Base-by-base conservation (phyloP, 2,113 vertebrate genomes). In the Archocentrus centrarchus region DNA sequence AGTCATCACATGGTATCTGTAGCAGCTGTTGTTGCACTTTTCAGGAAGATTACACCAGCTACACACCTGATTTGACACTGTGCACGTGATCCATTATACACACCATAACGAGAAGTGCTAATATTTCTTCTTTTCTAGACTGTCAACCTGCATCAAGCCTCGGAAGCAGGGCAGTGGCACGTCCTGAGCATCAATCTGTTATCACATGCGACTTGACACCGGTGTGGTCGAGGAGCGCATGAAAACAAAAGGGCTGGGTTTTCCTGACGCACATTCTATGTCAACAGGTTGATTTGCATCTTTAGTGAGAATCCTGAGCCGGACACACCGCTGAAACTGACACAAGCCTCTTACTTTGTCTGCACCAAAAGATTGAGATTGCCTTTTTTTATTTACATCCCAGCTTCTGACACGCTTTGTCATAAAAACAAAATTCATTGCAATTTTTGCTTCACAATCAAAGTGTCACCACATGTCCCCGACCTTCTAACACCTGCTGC, bases 401-500 rank as follows among this genome's bases (percentile, higher is more conserved):
- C 41, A 62, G 79, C 79, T 79, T n/a, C 11, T 66, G 15, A 59
- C 11, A 22, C 22, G 5, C 58, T 76, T 61, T 37, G 66, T 82
- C 75, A 55, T 24, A 37, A 44, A 85, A 61, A 37, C 37, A 85
- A 61, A 47, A 32, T 5, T 78, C 18, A 75, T 75, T 47, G 35
- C 11, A 14, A 41, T 58, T 73, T 70, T 18, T 59, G 60, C 41
- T 24, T 53, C 50, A 6, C 39, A 62, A 75, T 83, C 44, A 64
- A 60, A 79, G 62, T 27, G 37, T 75, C 62, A 55, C 59, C 44
- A n/a, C 53, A 79, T 6, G 68, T 60, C 30, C 7, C 20, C 7
- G 22, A 68, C 53, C 7, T 14, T 11, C 62, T 39, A 24, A 35
- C 88, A 68, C 82, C 79, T 70, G 79, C 89, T 50, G 75, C 79